Evolutionary conservation across 2,113 vertebrate species (phyloP), one percentile per base, ranked within the genome.

Genomic region (Hippocampus zosterae): DNA sequence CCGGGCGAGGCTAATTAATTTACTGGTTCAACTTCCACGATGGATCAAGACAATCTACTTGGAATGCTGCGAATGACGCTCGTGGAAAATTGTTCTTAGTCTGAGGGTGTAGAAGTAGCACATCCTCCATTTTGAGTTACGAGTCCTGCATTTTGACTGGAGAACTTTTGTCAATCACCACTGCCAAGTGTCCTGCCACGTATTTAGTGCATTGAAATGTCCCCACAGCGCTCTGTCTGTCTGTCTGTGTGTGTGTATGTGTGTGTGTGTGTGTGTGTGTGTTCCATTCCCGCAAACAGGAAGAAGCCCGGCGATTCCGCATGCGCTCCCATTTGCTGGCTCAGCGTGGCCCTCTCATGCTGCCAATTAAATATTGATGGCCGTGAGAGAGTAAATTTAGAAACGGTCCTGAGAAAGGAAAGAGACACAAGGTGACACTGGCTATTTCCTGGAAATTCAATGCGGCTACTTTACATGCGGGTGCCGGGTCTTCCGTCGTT

Each of bases 341-440:
- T 89, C 82, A 90, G 83, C 84, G 72, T 5, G 33, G 77, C 69
- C 69, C 74, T 83, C 74, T 83, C 73, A 77, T 74, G 68, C 74
- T 65, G 40, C 41, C 67, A 70, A 84, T 88, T 65, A 89, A 89
- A 89, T 88, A 90, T 90, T 88, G 77, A 89, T 83, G 72, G 75
- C 63, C 74, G 67, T 67, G 62, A 67, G 64, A 79, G 83, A n/a
- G 81, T 87, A 87, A 79, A 87, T 87, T 84, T 89, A 88, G 88
- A 87, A 83, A 68, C 23, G 6, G 55, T 70, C 69, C 40, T 63
- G 57, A 67, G 56, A 56, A 73, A 75, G 19, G 19, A 62, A 42
- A 63, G 11, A 44, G 41, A 8, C 62, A 23, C 41, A 65, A 2
- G 40, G 25, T 41, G 41, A 65, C 62, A 44, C 62, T 65, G 15